Conservation (phyloP, 2,888 invertebrate genomes). For the Acleris cristana region DNA sequence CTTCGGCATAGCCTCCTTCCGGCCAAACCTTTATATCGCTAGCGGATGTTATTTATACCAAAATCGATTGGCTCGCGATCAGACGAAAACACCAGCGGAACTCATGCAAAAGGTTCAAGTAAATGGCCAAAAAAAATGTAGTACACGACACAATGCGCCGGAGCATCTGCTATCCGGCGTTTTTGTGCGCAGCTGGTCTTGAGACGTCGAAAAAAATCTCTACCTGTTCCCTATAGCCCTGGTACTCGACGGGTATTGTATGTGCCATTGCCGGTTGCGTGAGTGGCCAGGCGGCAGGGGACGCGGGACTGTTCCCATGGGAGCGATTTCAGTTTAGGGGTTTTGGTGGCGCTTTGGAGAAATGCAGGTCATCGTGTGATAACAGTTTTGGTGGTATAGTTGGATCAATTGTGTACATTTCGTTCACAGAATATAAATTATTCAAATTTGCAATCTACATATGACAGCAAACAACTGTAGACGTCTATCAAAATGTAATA, state of each 20-base stretch:
- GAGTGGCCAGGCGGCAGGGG: slow-evolving; percentile 45
- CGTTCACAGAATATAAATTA: too few relatives aligned
- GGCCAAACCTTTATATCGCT: background rate
- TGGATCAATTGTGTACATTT: too few relatives aligned
- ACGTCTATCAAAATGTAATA: too few relatives aligned
- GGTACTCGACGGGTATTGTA: slow-evolving; percentile 23
- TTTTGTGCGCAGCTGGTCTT: slow-evolving; percentile 67
- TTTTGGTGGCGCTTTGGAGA: background rate
- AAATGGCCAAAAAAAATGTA: slow-evolving; percentile 27
- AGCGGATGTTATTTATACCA: slow-evolving; percentile 33
- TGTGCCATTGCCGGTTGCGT: slow-evolving; percentile 50
- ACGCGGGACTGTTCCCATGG: slow-evolving; percentile 8
- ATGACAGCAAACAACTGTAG: too few relatives aligned
- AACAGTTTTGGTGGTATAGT: too few relatives aligned
- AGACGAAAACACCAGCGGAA: background rate
- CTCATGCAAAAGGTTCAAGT: slow-evolving; percentile 6
- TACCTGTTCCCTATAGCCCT: slow-evolving; percentile 61
- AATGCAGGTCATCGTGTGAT: background rate
- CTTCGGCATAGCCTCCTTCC: background rate
- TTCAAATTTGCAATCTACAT: too few relatives aligned
- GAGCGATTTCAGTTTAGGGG: slow-evolving; percentile 1
- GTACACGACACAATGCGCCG: slow-evolving; percentile 57
- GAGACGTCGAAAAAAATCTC: slow-evolving; percentile 60
- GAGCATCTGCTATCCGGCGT: slow-evolving; percentile 73
- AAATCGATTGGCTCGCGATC: slow-evolving; percentile 35